Evolutionary conservation across 1,140 invertebrate genomes (phyloP), one percentile per base, ranked within the genome.

Genomic region (Pissodes strobi): DNA sequence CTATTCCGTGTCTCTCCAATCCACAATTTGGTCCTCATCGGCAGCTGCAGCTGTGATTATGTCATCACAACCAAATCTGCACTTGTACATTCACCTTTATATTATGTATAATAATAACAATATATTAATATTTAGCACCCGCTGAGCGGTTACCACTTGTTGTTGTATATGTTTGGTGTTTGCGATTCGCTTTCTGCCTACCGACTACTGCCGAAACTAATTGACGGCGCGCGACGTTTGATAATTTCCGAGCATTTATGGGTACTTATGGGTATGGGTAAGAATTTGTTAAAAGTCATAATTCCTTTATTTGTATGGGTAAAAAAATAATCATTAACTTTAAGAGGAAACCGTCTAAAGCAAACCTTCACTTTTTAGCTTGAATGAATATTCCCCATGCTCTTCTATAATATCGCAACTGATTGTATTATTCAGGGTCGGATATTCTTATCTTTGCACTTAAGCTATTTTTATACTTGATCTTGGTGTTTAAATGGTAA

Each of bases 141-240:
- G 73, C 73, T 69, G 74, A 72, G 73, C 72, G 73, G 71, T 72
- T 73, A 73, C 70, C 74, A 76, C 76, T 76, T 76, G 75, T 76
- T 78, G 76, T 76, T 78, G 74, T 77, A 77, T 58, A 76, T 78
- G 76, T 78, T 78, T 78, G 76, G 75, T 78, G 76, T 78, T 68
- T 72, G 67, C 73, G 72, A 71, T 64, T 71, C 69, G 69, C 73
- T 70, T 75, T 65, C 66, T 66, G 68, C 59, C 61, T 53, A 61
- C 60, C 68, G 67, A 49, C 69, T 62, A 71, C 63, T 51, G 23
- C 34, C 25, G 49, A 43, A 57, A 43, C 23, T 17, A 15, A 13
- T 15, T 17, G 18, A 25, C 5, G 4, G 13, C 19, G 13, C 22
- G 15, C 45, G n/a, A n/a, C n/a, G n/a, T n/a, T n/a, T n/a, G 45